Evolutionary conservation across 2,113 vertebrate species (phyloP).

Genomic region (Crotalus tigris): DNA sequence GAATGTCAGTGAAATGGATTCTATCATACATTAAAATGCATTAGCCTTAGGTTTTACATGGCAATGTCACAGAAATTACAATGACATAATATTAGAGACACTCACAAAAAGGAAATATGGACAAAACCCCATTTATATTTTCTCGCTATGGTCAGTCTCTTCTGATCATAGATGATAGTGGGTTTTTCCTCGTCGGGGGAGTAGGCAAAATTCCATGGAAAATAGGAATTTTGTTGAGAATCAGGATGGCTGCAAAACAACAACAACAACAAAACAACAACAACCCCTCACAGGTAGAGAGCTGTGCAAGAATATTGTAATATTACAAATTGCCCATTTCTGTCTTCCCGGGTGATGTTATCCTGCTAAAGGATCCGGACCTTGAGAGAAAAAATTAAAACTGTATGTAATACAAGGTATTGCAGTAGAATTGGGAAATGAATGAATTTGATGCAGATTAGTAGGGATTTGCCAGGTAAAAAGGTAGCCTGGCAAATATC

Average conservation of each 20-base stretch:
- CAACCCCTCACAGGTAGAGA: neutral
- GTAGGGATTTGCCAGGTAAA: neutral
- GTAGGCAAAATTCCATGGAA: neutral
- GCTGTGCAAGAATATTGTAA: neutral
- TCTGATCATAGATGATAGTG: neutral
- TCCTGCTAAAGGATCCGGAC: neutral
- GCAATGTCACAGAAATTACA: neutral
- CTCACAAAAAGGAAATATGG: neutral
- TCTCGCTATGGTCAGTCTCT: neutral
- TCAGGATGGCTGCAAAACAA: neutral
- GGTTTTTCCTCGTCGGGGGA: neutral
- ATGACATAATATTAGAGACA: neutral
- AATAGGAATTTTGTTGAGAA: neutral
- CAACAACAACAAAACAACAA: neutral
- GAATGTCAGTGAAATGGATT: slow-evolving; percentile 9
- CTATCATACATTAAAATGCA: neutral
- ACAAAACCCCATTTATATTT: neutral
- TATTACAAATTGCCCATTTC: neutral
- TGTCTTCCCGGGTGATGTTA: neutral
- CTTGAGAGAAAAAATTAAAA: neutral
- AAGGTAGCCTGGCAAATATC: neutral
- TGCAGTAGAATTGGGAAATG: neutral
- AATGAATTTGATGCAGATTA: neutral
- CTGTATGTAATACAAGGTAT: neutral
- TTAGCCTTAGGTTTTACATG: neutral